phyloP scores from a whole-genome alignment of 1,140 invertebrate species.

The Brachionus calyciflorus region DNA sequence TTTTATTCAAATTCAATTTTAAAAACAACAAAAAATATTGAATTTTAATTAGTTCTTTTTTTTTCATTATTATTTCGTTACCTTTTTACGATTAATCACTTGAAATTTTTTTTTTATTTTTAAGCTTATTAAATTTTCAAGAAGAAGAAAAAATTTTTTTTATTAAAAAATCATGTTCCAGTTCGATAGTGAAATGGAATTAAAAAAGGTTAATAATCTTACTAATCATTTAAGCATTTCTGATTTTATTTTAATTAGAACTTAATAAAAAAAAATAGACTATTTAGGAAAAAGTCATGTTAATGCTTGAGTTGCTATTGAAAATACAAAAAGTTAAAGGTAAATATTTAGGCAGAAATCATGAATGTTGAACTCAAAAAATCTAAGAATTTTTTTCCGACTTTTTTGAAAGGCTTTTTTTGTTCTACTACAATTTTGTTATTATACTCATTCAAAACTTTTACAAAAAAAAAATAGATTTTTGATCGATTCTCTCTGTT shows the following conservation, averaged over 20 bases:
- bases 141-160: too few species aligned
- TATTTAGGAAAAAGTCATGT: too few species aligned
- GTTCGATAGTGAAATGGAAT: not conserved
- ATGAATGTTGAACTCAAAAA: constrained; percentile 31
- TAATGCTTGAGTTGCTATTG: constrained; percentile 23
- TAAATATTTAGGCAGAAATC: constrained; percentile 30
- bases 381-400: constrained; percentile 1
- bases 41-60: constrained; percentile 36
- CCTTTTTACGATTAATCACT: constrained; percentile 27
- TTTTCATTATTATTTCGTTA: too few species aligned
- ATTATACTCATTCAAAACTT: not conserved
- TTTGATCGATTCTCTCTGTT: constrained; percentile 13
- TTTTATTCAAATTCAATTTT: constrained; percentile 15
- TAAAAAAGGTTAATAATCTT: constrained; percentile 3
- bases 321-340: not conserved
- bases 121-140: constrained; percentile 28
- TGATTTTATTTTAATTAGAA: not conserved
- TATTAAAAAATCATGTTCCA: constrained; percentile 21
- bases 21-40: constrained; percentile 22
- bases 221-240: constrained; percentile 26
- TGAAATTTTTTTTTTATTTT: constrained; percentile 9
- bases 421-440: not conserved
- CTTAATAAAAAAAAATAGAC: not conserved
- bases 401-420: constrained; percentile 6
- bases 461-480: constrained; percentile 19